Percentiles rank a stretch among this genome's conserved stretches.
These are phyloP conservation scores for Sycophaga agraensis DNA, from an alignment of 1,140 invertebrate genomes.

Conservation along the genomic window DNA sequence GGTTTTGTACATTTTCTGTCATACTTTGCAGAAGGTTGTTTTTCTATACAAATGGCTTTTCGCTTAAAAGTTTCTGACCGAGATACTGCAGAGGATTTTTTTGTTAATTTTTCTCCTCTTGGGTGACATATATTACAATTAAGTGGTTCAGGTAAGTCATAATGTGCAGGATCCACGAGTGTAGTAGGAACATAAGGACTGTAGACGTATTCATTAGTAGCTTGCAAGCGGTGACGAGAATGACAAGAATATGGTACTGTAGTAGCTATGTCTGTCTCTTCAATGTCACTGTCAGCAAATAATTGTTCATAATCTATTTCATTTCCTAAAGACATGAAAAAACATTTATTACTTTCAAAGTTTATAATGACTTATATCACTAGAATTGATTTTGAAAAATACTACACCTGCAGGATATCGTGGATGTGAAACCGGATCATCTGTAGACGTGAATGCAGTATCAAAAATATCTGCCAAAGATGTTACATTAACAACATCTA, in stretches of 20 bases:
- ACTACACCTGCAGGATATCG: conserved; percentile 51
- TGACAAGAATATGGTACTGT: conserved; percentile 41
- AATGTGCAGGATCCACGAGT: conserved; percentile 32
- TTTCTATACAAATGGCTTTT: conserved; percentile 37
- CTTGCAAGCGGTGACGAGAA: conserved; percentile 33
- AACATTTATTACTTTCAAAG: neutral
- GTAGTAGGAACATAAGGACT: conserved; percentile 31
- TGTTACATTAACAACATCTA: conserved; percentile 56
- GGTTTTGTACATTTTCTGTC: conserved; percentile 34
- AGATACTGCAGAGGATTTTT: conserved; percentile 29
- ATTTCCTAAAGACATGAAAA: conserved; percentile 39
- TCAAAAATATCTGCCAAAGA: conserved; percentile 60
- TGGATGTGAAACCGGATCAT: conserved; percentile 52
- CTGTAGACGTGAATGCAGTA: conserved; percentile 60
- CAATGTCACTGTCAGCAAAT: conserved; percentile 59
- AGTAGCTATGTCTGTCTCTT: conserved; percentile 50
- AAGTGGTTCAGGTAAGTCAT: conserved; percentile 34
- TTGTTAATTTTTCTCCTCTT: conserved; percentile 34
- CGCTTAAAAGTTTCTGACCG: conserved; percentile 35
- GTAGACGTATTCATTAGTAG: conserved; percentile 29
- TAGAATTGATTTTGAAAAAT: neutral
- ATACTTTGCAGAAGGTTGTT: conserved; percentile 35
- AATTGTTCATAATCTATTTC: conserved; percentile 60
- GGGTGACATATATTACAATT: conserved; percentile 44
- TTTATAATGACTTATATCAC: too few species aligned